Base-by-base conservation (phyloP, 1,140 invertebrate species). In the Brachionus asplanchnoidis region DNA sequence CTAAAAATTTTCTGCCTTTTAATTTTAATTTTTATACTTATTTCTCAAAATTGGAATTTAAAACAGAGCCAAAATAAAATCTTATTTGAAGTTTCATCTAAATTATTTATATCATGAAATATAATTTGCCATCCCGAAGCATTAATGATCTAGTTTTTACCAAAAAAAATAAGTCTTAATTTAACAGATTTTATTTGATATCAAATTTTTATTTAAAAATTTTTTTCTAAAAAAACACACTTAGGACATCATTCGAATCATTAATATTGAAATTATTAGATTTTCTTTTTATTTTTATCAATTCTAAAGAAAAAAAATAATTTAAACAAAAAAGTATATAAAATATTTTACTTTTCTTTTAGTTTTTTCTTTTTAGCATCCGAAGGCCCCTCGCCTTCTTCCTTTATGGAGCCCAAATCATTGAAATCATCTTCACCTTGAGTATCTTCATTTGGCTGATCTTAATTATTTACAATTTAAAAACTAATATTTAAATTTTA, bases 341-440 rank as follows among this genome's bases (percentile, higher is more conserved):
- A 20, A 42, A 20, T 42, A 26, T n/a, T 9, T 53, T 77, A 77
- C 73, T 77, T 77, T 46, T 77, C 73, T 77, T 77, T 77, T 8
- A 77, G 26, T 77, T 77, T 77, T 77, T 77, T 77, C 32, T 50
- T 77, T 77, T 77, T 77, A 14, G 44, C 44, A 26, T 77, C 73
- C 23, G 73, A 46, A 50, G 73, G 73, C 7, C 73, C 73, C 26
- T 77, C 70, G 12, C 9, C 20, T 23, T 77, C 73, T 26, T 77
- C 44, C 28, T 50, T 77, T 14, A 46, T 77, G 1, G 42, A 46
- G 0, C 7, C 44, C 26, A 77, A 26, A 14, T 77, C 42, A 20
- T 77, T 50, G 2, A n/a, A 26, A 26, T 73, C 68, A 42, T 77
- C 73, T 26, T 77, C 73, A 8, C 40, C 73, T 11, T 77, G 73